Conservation (phyloP, 2,888 invertebrate species). For the Thymelicus lineola region DNA sequence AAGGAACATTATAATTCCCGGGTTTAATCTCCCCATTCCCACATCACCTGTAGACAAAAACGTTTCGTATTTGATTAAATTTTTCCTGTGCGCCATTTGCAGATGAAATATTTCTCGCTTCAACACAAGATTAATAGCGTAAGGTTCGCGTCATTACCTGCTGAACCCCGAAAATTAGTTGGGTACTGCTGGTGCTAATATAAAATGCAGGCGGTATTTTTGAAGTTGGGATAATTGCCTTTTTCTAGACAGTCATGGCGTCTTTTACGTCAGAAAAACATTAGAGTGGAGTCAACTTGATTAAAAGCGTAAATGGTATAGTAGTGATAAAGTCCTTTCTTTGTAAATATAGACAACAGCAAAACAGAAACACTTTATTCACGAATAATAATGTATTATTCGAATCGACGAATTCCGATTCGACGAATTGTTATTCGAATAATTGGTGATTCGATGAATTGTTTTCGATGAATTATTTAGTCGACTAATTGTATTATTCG, state of each 20-base stretch:
- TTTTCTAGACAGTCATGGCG: constrained; percentile 2
- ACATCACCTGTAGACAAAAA: constrained; percentile 36
- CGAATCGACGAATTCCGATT: too few relatives aligned
- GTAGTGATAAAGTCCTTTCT: too few relatives aligned
- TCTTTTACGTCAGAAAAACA: background rate
- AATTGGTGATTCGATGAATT: too few relatives aligned
- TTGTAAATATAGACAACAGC: too few relatives aligned
- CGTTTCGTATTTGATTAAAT: constrained; percentile 37
- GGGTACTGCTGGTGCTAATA: constrained; percentile 11
- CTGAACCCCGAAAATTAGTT: constrained; percentile 27
- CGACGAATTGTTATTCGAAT: too few relatives aligned
- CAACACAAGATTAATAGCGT: constrained; percentile 29
- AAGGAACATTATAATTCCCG: constrained; percentile 34
- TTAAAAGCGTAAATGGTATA: too few relatives aligned
- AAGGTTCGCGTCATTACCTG: constrained; percentile 29
- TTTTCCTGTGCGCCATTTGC: constrained; percentile 37
- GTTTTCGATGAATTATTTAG: too few relatives aligned
- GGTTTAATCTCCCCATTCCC: constrained; percentile 35
- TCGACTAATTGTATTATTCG: too few relatives aligned
- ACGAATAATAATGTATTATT: too few relatives aligned
- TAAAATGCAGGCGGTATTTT: constrained; percentile 12
- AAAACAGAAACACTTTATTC: too few relatives aligned
- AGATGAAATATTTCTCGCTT: constrained; percentile 36
- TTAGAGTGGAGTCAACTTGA: too few relatives aligned
- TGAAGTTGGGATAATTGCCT: constrained; percentile 2